phyloP scores from a whole-genome alignment of 64 coral and sea anemone species.

The Actinia equina region DNA sequence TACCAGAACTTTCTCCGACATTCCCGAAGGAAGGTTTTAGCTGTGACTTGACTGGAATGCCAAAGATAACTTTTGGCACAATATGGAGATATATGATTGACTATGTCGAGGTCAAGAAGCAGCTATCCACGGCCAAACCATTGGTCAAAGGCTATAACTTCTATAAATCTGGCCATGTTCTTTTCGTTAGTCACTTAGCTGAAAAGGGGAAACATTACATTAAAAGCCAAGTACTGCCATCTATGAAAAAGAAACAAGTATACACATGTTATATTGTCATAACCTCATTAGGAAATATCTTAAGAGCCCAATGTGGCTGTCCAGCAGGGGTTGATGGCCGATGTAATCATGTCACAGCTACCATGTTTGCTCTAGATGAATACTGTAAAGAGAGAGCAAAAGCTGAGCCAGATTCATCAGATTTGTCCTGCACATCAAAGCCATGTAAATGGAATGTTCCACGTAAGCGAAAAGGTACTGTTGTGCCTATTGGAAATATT shows the following conservation, averaged over 20 bases:
- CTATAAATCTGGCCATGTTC: constrained; percentile 38
- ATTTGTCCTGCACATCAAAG: constrained; percentile 37
- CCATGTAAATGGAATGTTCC: constrained; percentile 66
- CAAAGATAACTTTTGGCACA: background rate
- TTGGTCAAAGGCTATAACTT: constrained; percentile 32
- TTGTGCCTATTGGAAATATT: constrained; percentile 34
- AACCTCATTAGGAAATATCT: background rate
- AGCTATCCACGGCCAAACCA: constrained; percentile 32
- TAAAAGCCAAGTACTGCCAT: constrained; percentile 47
- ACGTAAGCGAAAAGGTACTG: constrained; percentile 46
- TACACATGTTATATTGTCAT: constrained; percentile 3
- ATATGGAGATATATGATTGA: constrained; percentile 30
- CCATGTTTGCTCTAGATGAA: constrained; percentile 53
- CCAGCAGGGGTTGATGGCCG: constrained; percentile 38
- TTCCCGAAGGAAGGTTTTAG: constrained; percentile 25
- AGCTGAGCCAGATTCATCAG: background rate
- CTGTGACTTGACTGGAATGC: background rate
- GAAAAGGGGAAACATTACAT: constrained; percentile 20
- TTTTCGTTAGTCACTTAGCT: background rate
- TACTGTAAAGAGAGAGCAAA: constrained; percentile 36
- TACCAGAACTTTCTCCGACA: background rate
- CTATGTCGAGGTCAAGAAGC: background rate
- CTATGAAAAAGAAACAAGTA: constrained; percentile 39
- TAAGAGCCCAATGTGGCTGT: constrained; percentile 31
- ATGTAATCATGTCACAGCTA: constrained; percentile 48